Conservation (phyloP, 2,888 invertebrate species). For the Sinohyriopsis cumingii region DNA sequence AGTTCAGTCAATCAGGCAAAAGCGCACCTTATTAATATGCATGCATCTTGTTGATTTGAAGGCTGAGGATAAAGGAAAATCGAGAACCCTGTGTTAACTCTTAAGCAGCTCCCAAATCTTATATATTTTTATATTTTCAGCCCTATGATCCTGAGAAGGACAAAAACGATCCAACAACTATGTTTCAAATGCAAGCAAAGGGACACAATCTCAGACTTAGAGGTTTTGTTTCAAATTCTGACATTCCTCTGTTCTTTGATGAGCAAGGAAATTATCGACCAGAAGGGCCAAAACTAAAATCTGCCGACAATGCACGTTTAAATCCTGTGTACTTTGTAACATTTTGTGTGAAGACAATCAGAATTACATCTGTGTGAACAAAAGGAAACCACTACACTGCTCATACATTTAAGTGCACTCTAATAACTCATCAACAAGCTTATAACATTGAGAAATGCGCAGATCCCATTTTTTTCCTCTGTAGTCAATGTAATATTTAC, state of each 20-base stretch:
- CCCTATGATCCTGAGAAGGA: conserved; percentile 23
- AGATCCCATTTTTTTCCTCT: too few relatives aligned
- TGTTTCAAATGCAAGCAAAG: conserved; percentile 33
- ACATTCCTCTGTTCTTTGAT: conserved; percentile 34
- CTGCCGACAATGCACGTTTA: conserved; percentile 4
- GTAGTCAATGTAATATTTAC: too few relatives aligned
- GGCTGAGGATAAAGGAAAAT: too few relatives aligned
- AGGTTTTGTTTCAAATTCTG: conserved; percentile 37
- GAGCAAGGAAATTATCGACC: conserved; percentile 36
- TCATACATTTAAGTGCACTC: too few relatives aligned
- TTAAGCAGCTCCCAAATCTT: too few relatives aligned
- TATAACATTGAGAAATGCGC: too few relatives aligned
- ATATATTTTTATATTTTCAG: conserved; percentile 16
- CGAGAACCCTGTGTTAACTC: too few relatives aligned
- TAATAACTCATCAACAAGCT: too few relatives aligned
- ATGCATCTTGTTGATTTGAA: too few relatives aligned
- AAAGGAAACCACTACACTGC: not conserved
- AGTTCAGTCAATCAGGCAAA: too few relatives aligned
- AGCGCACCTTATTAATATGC: too few relatives aligned
- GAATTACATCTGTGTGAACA: conserved; percentile 31
- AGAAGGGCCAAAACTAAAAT: conserved; percentile 21
- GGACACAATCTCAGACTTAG: conserved; percentile 24
- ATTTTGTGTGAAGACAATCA: conserved; percentile 27
- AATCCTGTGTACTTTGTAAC: conserved; percentile 35
- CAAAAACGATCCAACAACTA: conserved; percentile 35